Evolutionary conservation across 1,140 invertebrate species (phyloP).

Genomic region (Psix sp.): DNA sequence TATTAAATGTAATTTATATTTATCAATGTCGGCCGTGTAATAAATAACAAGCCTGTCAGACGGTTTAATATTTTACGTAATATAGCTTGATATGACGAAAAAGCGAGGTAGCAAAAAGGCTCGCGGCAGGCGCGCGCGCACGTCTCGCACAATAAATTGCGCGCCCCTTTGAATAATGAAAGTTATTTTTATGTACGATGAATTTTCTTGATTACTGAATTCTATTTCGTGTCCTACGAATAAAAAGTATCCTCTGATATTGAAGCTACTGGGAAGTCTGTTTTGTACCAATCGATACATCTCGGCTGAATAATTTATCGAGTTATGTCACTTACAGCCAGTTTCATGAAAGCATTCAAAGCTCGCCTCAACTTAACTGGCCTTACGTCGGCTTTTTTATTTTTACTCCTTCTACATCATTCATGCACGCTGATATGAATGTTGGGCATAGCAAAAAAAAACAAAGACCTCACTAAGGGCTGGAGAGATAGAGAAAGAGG

Average conservation of each 20-base stretch:
- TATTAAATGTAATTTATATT: conserved; percentile 57
- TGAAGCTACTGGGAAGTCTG: conserved; percentile 50
- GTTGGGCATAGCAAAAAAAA: conserved; percentile 19
- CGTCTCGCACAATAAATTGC: conserved; percentile 49
- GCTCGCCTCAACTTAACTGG: conserved; percentile 49
- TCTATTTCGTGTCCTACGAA: conserved; percentile 46
- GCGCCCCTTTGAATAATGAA: conserved; percentile 53
- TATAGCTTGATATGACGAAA: conserved; percentile 49
- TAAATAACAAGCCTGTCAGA: conserved; percentile 50
- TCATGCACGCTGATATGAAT: conserved; percentile 41
- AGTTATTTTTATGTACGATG: conserved; percentile 57
- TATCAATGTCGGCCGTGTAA: conserved; percentile 48
- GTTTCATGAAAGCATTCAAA: conserved; percentile 64
- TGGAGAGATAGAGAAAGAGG: not conserved
- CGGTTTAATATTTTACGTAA: conserved; percentile 54
- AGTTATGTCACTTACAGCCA: conserved; percentile 61
- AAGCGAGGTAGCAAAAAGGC: conserved; percentile 23
- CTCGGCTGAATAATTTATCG: conserved; percentile 61
- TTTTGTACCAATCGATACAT: conserved; percentile 58
- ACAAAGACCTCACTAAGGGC: no score
- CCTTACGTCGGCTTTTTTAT: conserved; percentile 54
- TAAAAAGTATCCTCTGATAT: conserved; percentile 59
- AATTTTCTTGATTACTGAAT: conserved; percentile 57
- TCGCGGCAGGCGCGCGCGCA: no score
- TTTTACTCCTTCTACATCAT: conserved; percentile 52